Evolutionary conservation across 37 sponge, comb jelly and placozoan species (phyloP), one percentile per base, ranked within the genome.

Genomic region (Beroe forskalii): DNA sequence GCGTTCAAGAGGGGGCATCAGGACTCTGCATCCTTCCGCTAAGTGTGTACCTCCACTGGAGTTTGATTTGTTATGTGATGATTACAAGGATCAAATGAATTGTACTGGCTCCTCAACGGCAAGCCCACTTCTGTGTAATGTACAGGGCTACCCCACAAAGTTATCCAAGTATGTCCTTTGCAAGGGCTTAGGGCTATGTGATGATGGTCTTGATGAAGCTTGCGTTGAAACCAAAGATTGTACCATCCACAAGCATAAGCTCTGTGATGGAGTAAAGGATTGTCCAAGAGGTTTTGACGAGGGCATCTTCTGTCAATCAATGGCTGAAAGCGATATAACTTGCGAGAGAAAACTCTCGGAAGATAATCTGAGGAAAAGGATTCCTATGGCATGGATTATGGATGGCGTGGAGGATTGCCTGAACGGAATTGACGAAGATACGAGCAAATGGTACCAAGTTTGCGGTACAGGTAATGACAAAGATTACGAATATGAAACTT

Each of bases 201-300:
- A 69, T 36, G 72, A 69, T 17, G 72, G 72, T 69, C 4, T 69
- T 2, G 72, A 69, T 8, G 32, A 32, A 9, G 19, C 28, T 12
- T 69, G 72, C 32, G 35, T 69, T 20, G 32, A 36, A 12, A 1
- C 72, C 1, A 2, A 35, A 27, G 72, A 69, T 2, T 69, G 72
- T 37, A 69, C 17, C 33, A 69, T 69, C 32, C 72, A 69, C 38
- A 69, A 69, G 32, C 72, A 69, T 37, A 69, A 37, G 38, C 17
- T 69, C 0, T 69, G 72, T 17, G 72, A 69, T 33, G 38, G 38
- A 6, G 32, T 36, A 1, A 36, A 36, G 38, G 72, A 69, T 37
- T 69, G 72, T 69, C 12, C 14, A 36, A 69, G 32, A 19, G 72
- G 72, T 36, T 17, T 4, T 36, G 72, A 69, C 17, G 72, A 69